Evolutionary conservation across 2,797 vertebrate species (phyloP).

Genomic region (Rhinatrema bivittatum): DNA sequence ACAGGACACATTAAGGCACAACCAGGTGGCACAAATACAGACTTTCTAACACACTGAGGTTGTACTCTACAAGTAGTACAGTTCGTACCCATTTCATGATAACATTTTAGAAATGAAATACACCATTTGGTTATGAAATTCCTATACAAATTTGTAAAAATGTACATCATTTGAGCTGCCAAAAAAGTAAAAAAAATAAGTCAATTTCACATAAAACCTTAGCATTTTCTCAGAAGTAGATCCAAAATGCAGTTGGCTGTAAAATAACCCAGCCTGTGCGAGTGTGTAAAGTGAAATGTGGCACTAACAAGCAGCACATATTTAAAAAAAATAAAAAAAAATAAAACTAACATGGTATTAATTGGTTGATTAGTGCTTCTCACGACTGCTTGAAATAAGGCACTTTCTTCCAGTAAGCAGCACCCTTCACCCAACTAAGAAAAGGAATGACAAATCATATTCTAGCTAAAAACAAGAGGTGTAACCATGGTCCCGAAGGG

Average conservation of each 20-base stretch:
- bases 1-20: constrained; percentile 54
- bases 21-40: constrained; percentile 41
- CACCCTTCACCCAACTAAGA: constrained; percentile 33
- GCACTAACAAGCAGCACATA: constrained; percentile 74
- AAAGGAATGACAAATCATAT: constrained; percentile 47
- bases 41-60: constrained; percentile 22
- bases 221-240: constrained; percentile 72
- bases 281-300: constrained; percentile 72
- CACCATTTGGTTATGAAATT: constrained; percentile 71
- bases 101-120: constrained; percentile 62
- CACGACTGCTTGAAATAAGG: constrained; percentile 64
- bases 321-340: constrained; percentile 40
- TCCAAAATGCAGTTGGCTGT: constrained; percentile 64
- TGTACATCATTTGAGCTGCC: constrained; percentile 97
- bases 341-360: constrained; percentile 51
- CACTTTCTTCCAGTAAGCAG: constrained; percentile 64
- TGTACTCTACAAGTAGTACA: constrained; percentile 56
- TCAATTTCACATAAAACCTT: constrained; percentile 82
- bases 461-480: constrained; percentile 48
- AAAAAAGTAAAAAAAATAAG: constrained; percentile 72
- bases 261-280: constrained; percentile 58
- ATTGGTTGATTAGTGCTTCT: constrained; percentile 61
- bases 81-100: constrained; percentile 70
- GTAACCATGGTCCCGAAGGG: constrained; percentile 47
- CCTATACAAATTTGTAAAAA: constrained; percentile 82